Conservation (phyloP, 2,888 invertebrate genomes). For the Drosophila suboccidentalis region DNA sequence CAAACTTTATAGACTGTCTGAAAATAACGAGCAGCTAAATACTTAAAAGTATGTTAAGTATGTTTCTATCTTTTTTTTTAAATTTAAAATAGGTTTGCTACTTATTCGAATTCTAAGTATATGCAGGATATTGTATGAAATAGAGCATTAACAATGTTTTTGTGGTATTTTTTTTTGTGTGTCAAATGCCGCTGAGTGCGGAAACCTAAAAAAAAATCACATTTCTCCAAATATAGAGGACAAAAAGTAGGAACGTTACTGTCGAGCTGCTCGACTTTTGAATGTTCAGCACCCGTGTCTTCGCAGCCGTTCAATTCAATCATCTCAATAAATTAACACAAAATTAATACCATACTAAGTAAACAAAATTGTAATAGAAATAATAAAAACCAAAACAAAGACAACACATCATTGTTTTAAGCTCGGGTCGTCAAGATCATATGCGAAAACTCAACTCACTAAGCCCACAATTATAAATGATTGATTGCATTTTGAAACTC, state of each 20-base stretch:
- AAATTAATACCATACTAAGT: too few species aligned
- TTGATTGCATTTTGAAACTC: too few species aligned
- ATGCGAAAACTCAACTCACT: too few species aligned
- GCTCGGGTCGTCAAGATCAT: too few species aligned
- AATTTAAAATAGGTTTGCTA: background rate
- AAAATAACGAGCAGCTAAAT: background rate
- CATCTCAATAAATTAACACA: background rate
- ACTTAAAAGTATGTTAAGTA: too few species aligned
- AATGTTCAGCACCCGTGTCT: background rate
- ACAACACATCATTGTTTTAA: too few species aligned
- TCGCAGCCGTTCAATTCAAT: too few species aligned
- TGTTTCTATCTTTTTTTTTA: too few species aligned
- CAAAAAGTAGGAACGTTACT: background rate
- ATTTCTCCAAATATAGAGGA: background rate
- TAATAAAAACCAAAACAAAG: too few species aligned
- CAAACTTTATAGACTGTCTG: background rate
- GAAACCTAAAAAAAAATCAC: constrained; percentile 4
- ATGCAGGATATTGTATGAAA: constrained; percentile 16
- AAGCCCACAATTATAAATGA: too few species aligned
- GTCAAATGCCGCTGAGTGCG: constrained; percentile 23
- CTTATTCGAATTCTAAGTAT: background rate
- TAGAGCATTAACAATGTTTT: constrained; percentile 17
- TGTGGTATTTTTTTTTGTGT: background rate
- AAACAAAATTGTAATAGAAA: background rate
- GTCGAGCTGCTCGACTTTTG: background rate